These are phyloP conservation scores for Remorina albescens DNA, from an alignment of 2,797 vertebrate genomes.

Conservation along the genomic window DNA sequence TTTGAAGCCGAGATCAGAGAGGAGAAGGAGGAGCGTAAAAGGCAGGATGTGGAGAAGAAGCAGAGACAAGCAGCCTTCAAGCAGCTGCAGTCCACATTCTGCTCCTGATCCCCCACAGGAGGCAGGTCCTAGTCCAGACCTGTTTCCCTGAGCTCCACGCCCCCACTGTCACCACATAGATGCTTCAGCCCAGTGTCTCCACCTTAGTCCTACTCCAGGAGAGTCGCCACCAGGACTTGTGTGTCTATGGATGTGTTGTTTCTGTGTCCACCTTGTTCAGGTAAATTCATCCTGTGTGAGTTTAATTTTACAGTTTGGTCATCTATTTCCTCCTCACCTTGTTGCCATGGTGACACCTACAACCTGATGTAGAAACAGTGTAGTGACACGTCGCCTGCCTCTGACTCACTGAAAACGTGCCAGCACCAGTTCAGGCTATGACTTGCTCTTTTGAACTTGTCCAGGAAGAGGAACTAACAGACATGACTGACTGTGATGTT, in stretches of 20 bases:
- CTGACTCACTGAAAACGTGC: not conserved
- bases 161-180: constrained; percentile 28
- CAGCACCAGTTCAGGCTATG: not conserved
- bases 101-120: constrained; percentile 58
- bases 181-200: constrained; percentile 13
- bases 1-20: constrained; percentile 96
- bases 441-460: not conserved
- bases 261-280: not conserved
- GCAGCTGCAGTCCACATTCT: constrained; percentile 93
- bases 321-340: constrained; percentile 13
- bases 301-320: constrained; percentile 12
- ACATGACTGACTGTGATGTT: too few species aligned
- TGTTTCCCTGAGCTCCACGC: constrained; percentile 16
- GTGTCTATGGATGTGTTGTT: constrained; percentile 3
- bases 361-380: constrained; percentile 14
- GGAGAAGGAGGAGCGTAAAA: constrained; percentile 92
- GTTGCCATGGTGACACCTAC: constrained; percentile 8
- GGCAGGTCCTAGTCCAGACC: not conserved
- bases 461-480: too few species aligned
- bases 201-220: too few species aligned
- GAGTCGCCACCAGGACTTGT: not conserved
- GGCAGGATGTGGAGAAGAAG: constrained; percentile 89
- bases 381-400: not conserved
- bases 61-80: constrained; percentile 92
- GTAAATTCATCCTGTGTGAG: constrained; percentile 20